A percentile compares a stretch with the other conserved stretches of the same genome.
These are phyloP conservation scores for Ophiodon elongatus DNA, from an alignment of 2,113 vertebrate species.

Conservation along the genomic window DNA sequence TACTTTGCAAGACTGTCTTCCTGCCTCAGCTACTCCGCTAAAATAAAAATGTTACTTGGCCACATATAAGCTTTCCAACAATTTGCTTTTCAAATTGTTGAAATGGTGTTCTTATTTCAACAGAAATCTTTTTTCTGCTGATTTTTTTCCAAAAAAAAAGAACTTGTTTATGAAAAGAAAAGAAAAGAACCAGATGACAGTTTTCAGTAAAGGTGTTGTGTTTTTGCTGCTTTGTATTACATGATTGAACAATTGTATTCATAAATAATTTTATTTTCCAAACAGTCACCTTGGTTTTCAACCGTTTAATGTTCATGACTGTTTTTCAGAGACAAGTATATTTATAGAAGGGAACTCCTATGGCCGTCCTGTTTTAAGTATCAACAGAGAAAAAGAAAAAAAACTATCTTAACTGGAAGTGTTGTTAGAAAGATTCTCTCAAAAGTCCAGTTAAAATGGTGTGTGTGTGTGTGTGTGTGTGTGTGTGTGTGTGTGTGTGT, in stretches of 20 bases:
- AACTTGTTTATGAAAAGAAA: conserved; percentile 9
- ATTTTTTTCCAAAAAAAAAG: background rate
- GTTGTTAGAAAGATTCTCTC: conserved; percentile 27
- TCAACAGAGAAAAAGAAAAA: conserved; percentile 10
- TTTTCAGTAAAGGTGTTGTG: conserved; percentile 26
- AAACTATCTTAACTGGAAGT: conserved; percentile 44
- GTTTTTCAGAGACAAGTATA: conserved; percentile 39
- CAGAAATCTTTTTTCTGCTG: background rate
- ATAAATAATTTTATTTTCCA: background rate
- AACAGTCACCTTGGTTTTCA: background rate
- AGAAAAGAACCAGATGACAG: background rate
- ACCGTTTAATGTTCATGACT: conserved; percentile 11
- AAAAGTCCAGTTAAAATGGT: too few relatives aligned
- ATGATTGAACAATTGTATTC: background rate
- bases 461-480: too few relatives aligned
- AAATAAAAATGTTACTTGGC: conserved; percentile 35
- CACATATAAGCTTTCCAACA: conserved; percentile 28
- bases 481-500: too few relatives aligned
- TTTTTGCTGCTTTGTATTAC: conserved; percentile 21
- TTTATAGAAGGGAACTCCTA: conserved; percentile 58
- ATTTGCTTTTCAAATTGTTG: conserved; percentile 16
- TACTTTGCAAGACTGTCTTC: conserved; percentile 64
- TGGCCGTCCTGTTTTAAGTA: conserved; percentile 44
- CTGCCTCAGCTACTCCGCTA: conserved; percentile 32
- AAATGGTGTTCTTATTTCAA: conserved; percentile 20